Base-by-base conservation (phyloP, 2,113 vertebrate species). In the Etheostoma spectabile region DNA sequence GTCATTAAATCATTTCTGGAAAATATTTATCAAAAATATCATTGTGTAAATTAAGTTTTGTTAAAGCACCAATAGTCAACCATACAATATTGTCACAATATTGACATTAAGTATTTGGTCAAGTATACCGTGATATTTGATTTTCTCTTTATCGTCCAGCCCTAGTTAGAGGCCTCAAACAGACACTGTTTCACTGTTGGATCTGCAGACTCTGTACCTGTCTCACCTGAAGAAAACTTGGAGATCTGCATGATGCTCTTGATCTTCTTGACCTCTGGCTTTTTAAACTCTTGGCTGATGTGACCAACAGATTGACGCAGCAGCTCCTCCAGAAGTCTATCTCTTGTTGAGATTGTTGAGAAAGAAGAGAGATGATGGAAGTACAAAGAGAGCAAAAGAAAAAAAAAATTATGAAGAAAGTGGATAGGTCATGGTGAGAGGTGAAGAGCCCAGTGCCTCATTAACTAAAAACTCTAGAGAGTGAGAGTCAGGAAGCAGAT, bases 391-490 rank as follows among this genome's bases (percentile, higher is more conserved):
- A 42, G 46, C 6, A 1, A 4, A 62, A 74, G 45, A 80, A 45
- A 55, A 64, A 27, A 80, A 80, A 53, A 33, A 79, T 18, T 8
- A 83, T 27, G 35, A 77, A 81, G 57, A 65, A 27, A 62, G 79
- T 65, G 72, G 65, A 74, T 13, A 79, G 81, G 84, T 82, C 74
- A 88, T 83, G 89, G 85, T 86, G 88, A 90, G 80, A 74, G 85
- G 86, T 86, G 84, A 78, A 2, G 1, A 82, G 84, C 71, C 53
- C 76, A n/a, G 77, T 45, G 72, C 79, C 88, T 90, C 83, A 86
- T 89, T 93, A 92, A 91, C 90, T 84, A 78, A 84, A 85, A 88
- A 74, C 79, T 73, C 73, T 76, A 60, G 75, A 86, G 85, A 89
- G 71, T 70, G 52, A 14, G 46, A 75, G 82, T 70, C 82, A 88